These are phyloP conservation scores for Limnodromus scolopaceus DNA, from an alignment of 2,797 vertebrate genomes.

Conservation along the genomic window DNA sequence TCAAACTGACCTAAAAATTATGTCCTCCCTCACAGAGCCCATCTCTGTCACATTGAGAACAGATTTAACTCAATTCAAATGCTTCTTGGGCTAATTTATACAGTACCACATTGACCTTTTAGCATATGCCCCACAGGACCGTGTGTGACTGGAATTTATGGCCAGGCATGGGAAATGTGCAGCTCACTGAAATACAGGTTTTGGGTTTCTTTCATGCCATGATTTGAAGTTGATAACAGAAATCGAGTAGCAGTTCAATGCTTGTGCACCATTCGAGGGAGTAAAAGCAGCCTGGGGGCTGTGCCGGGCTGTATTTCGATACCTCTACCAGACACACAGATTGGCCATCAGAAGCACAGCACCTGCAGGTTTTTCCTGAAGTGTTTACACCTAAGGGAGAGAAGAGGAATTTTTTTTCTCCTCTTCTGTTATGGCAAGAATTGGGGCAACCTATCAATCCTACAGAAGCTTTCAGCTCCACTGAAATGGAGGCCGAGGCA, in stretches of 20 bases:
- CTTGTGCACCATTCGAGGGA: slow-evolving; percentile 36
- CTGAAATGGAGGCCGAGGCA: background rate
- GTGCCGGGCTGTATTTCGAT: slow-evolving; percentile 32
- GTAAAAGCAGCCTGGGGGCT: slow-evolving; percentile 23
- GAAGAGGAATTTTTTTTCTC: background rate
- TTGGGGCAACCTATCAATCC: background rate
- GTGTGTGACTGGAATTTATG: slow-evolving; percentile 59
- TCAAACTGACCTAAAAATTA: background rate
- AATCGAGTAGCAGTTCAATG: slow-evolving; percentile 10
- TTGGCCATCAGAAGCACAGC: slow-evolving; percentile 22
- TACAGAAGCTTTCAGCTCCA: background rate
- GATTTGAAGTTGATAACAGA: slow-evolving; percentile 57
- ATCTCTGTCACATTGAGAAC: slow-evolving; percentile 7
- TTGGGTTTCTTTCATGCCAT: background rate
- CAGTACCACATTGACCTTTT: slow-evolving; percentile 71
- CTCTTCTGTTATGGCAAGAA: background rate
- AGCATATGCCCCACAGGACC: background rate
- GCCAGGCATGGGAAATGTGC: slow-evolving; percentile 27
- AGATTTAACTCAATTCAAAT: slow-evolving; percentile 38
- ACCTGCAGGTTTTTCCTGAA: background rate
- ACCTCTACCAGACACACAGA: background rate
- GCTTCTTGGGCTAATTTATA: slow-evolving; percentile 64
- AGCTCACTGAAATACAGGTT: slow-evolving; percentile 24
- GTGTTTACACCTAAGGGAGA: background rate
- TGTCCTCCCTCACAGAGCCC: background rate